These are phyloP conservation scores for Tonatia bakeri DNA, from an alignment of 2,113 vertebrate species.

Conservation along the genomic window DNA sequence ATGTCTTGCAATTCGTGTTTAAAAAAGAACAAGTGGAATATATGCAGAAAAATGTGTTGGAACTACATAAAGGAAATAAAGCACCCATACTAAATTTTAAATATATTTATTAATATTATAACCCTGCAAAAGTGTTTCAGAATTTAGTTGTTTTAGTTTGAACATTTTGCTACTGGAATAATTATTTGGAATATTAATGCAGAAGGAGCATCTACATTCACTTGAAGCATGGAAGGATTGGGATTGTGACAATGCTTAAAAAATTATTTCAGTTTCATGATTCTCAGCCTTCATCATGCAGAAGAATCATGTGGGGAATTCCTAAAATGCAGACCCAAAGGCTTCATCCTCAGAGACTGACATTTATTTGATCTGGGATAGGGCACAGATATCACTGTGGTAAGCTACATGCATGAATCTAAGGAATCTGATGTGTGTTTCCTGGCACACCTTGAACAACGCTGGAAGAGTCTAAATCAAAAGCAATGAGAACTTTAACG, in stretches of 20 bases:
- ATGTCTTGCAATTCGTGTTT: not conserved
- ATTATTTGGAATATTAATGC: not conserved
- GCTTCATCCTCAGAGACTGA: not conserved
- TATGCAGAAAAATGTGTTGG: not conserved
- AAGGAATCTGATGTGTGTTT: not conserved
- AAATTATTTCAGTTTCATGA: not conserved
- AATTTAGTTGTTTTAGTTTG: not conserved
- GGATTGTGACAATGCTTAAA: not conserved
- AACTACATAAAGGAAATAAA: not conserved
- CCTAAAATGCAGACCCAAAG: not conserved
- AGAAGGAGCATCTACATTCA: not conserved
- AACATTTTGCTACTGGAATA: not conserved
- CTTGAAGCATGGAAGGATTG: not conserved
- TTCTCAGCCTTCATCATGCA: not conserved
- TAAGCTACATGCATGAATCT: not conserved
- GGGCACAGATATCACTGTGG: not conserved
- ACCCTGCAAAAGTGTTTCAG: not conserved
- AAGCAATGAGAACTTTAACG: not conserved
- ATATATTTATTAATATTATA: not conserved
- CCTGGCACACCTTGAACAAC: not conserved
- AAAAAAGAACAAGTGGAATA: not conserved
- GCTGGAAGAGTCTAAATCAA: not conserved
- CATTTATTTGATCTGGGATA: not conserved
- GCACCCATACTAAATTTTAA: not conserved
- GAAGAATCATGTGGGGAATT: not conserved